Evolutionary conservation across 2,888 invertebrate species (phyloP).

Genomic region (Vandiemenella viatica): DNA sequence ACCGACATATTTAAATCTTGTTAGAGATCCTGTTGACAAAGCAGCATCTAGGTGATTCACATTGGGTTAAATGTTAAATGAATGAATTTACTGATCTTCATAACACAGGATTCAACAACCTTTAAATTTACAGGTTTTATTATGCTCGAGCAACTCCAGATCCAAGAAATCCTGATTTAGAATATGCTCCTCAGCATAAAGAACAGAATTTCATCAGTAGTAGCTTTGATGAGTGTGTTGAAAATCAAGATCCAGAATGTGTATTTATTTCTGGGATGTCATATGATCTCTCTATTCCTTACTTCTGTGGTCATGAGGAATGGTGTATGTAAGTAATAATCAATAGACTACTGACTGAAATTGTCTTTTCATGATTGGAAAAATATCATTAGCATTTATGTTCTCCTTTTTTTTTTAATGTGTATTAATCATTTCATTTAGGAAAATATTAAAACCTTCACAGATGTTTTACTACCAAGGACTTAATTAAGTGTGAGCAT

Average conservation of each 20-base stretch:
- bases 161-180: constrained; percentile 18
- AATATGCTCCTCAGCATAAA: constrained; percentile 8
- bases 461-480: too few species aligned
- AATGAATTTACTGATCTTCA: too few species aligned
- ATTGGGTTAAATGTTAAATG: background rate
- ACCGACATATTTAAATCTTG: constrained; percentile 42
- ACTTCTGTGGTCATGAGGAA: constrained; percentile 45
- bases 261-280: constrained; percentile 25
- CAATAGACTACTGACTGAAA: too few species aligned
- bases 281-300: constrained; percentile 38
- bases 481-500: too few species aligned
- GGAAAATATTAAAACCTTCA: too few species aligned
- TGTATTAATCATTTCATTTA: too few species aligned
- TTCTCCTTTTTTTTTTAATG: too few species aligned
- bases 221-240: constrained; percentile 27
- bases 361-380: too few species aligned
- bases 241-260: constrained; percentile 30
- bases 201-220: background rate
- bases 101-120: background rate
- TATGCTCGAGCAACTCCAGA: constrained; percentile 23
- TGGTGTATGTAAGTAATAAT: constrained; percentile 38
- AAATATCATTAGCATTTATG: too few species aligned
- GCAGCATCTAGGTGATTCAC: constrained; percentile 32
- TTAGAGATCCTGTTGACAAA: constrained; percentile 42
- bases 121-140: constrained; percentile 21